Conservation (phyloP, 2,888 invertebrate species). For the Acleris holmiana region DNA sequence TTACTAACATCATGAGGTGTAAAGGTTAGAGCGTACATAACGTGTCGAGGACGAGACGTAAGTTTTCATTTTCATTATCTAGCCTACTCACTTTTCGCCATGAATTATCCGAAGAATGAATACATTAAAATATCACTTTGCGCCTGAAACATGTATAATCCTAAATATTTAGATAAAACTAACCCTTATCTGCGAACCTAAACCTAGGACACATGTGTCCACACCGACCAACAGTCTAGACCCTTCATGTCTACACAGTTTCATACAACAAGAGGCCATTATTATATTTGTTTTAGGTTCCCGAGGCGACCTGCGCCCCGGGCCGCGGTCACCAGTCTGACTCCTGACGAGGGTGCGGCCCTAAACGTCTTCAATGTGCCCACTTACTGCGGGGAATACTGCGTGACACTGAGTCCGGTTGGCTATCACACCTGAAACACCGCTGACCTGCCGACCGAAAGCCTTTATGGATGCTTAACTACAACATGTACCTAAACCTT, state of each 20-base stretch:
- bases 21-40: too few species aligned
- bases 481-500: too few species aligned
- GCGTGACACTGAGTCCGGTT: slow-evolving; percentile 12
- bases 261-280: not conserved
- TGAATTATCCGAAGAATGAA: too few species aligned
- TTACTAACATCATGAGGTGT: too few species aligned
- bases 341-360: slow-evolving; percentile 5
- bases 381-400: slow-evolving; percentile 1
- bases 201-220: slow-evolving; percentile 1
- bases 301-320: not conserved
- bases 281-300: not conserved
- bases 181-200: slow-evolving; percentile 1
- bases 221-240: not conserved
- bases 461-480: not conserved
- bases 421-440: not conserved
- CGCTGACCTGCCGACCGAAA: not conserved
- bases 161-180: not conserved
- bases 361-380: slow-evolving; percentile 9
- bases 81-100: too few species aligned
- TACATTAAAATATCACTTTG: too few species aligned
- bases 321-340: not conserved
- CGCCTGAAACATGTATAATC: too few species aligned
- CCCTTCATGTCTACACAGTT: not conserved
- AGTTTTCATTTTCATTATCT: too few species aligned
- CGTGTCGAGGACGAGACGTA: too few species aligned